A percentile compares a stretch with the other conserved stretches of the same genome.
Conservation (phyloP, 2,797 vertebrate species). For the Sylvia borin region DNA sequence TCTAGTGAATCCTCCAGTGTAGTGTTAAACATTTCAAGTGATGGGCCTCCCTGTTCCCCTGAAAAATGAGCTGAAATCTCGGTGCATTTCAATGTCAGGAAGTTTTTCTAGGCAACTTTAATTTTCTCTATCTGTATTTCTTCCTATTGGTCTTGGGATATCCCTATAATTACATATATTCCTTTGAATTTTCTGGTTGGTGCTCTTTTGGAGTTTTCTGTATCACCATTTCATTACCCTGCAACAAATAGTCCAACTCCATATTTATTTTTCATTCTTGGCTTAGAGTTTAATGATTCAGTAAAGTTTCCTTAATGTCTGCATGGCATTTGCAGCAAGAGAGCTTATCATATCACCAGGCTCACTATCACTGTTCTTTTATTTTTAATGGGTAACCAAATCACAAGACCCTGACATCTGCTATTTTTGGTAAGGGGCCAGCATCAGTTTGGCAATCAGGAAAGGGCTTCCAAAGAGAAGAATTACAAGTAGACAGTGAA, state of each 20-base stretch:
- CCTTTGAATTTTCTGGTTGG: background rate
- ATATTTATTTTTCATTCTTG: background rate
- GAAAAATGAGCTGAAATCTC: conserved; percentile 10
- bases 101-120: conserved; percentile 34
- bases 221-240: background rate
- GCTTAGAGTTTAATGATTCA: background rate
- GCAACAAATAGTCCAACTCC: background rate
- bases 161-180: background rate
- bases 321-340: background rate
- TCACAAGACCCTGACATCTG: background rate
- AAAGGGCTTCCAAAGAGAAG: conserved; percentile 18
- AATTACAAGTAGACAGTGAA: background rate
- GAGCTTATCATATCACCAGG: background rate
- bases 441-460: background rate
- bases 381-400: conserved; percentile 18
- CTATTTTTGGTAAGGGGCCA: conserved; percentile 38
- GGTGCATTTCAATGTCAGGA: conserved; percentile 43
- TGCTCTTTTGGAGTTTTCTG: background rate
- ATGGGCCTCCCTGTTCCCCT: background rate
- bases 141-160: background rate
- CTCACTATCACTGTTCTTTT: background rate
- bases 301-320: background rate
- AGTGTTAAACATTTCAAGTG: conserved; percentile 33
- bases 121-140: background rate
- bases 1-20: conserved; percentile 18